phyloP scores from a whole-genome alignment of 2,888 invertebrate species.

The Scelioninae gen. 2 region DNA sequence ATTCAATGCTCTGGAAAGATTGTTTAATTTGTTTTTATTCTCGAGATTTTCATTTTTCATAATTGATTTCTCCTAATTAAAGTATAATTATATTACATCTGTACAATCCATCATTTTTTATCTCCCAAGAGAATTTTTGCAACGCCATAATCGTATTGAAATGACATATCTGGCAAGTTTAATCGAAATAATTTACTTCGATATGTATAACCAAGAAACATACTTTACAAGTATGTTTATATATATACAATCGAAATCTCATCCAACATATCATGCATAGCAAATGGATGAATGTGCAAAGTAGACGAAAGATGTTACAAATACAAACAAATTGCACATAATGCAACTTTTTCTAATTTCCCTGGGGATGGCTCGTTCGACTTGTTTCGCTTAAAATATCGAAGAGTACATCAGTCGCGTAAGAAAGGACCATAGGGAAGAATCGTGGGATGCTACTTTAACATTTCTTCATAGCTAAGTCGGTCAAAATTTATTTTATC shows the following conservation, averaged over 20 bases:
- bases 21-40: no score
- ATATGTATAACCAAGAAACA: not conserved
- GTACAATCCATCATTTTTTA: no score
- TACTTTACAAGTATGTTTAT: constrained; percentile 1
- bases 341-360: constrained; percentile 74
- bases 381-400: constrained; percentile 57
- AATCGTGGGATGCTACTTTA: constrained; percentile 31
- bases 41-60: no score
- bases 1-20: no score
- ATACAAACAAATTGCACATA: constrained; percentile 60
- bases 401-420: constrained; percentile 38
- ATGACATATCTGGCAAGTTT: not conserved
- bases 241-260: constrained; percentile 25
- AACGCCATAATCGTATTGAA: no score
- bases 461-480: constrained; percentile 59
- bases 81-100: no score
- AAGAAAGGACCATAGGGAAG: constrained; percentile 47
- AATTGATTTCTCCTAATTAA: no score
- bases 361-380: constrained; percentile 67
- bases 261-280: constrained; percentile 32
- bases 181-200: constrained; percentile 13
- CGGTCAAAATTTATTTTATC: constrained; percentile 69
- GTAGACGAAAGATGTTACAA: constrained; percentile 28
- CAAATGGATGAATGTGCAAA: constrained; percentile 33
- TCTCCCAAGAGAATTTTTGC: no score